Evolutionary conservation across 35 echinoderm and acorn worm species (phyloP).

Genomic region (Apostichopus californicus): DNA sequence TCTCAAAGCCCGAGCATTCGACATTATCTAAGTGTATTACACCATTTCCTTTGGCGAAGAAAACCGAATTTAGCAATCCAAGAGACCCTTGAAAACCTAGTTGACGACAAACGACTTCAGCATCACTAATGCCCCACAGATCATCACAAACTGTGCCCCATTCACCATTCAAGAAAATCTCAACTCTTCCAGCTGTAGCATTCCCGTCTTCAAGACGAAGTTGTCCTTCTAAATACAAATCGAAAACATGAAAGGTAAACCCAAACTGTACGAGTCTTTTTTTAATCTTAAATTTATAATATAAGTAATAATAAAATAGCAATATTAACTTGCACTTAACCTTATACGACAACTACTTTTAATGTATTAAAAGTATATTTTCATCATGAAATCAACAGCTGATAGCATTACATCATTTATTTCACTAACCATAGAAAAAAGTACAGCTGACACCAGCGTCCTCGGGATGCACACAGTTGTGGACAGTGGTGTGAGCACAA

Average conservation of each 20-base stretch:
- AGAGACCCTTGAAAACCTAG: neutral
- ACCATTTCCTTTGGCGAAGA: neutral
- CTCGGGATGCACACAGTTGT: conserved; percentile 58
- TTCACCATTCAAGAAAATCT: too few species aligned
- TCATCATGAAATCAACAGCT: neutral
- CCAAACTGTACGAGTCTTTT: too few species aligned
- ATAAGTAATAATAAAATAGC: too few species aligned
- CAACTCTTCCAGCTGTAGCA: too few species aligned
- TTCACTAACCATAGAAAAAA: neutral
- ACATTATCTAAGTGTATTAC: neutral
- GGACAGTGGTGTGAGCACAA: neutral
- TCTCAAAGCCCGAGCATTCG: neutral
- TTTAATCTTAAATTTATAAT: too few species aligned
- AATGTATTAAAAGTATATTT: conserved; percentile 5
- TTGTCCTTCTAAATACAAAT: too few species aligned
- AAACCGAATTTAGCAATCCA: neutral
- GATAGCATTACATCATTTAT: conserved; percentile 2
- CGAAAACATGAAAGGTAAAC: too few species aligned
- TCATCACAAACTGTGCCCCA: too few species aligned
- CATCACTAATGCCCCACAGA: too few species aligned
- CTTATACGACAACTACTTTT: neutral
- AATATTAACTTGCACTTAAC: too few species aligned
- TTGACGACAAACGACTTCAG: neutral
- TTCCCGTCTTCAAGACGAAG: too few species aligned
- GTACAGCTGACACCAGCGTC: conserved; percentile 58